phyloP scores from a whole-genome alignment of 1,140 invertebrate genomes.

The Heliconius hewitsoni region DNA sequence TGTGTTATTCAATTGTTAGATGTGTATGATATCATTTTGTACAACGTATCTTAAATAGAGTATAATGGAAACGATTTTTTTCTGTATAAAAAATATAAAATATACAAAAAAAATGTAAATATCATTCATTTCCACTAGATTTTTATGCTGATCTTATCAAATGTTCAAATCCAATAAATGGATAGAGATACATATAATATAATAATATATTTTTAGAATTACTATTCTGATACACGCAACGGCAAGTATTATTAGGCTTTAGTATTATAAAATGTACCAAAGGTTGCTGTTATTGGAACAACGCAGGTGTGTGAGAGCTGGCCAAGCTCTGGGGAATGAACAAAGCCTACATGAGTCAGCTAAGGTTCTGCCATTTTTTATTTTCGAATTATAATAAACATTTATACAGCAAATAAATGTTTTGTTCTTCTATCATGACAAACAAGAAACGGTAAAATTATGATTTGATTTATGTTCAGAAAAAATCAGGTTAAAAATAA shows the following conservation, averaged over 20 bases:
- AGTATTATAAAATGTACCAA: neutral
- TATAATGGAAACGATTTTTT: neutral
- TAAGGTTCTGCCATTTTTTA: neutral
- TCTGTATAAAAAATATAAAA: no score
- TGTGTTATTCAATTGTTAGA: conserved; percentile 2
- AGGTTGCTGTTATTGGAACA: neutral
- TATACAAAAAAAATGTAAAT: no score
- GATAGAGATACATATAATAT: no score
- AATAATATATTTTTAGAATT: neutral
- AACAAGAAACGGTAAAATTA: no score
- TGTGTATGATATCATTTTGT: neutral
- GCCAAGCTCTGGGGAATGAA: conserved; percentile 34
- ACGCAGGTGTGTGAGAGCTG: conserved; percentile 56
- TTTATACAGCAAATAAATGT: no score
- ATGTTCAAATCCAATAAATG: no score
- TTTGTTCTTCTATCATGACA: no score
- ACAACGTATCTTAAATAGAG: neutral
- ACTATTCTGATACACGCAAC: neutral
- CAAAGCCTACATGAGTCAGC: conserved; percentile 58
- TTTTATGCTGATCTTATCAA: no score
- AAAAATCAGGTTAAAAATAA: no score
- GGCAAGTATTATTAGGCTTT: neutral
- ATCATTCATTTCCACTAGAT: no score
- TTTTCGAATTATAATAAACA: no score
- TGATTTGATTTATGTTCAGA: no score